A percentile compares a stretch with the other conserved stretches of the same genome.
phyloP scores from a whole-genome alignment of 1,140 invertebrate genomes.

The Patella vulgata region DNA sequence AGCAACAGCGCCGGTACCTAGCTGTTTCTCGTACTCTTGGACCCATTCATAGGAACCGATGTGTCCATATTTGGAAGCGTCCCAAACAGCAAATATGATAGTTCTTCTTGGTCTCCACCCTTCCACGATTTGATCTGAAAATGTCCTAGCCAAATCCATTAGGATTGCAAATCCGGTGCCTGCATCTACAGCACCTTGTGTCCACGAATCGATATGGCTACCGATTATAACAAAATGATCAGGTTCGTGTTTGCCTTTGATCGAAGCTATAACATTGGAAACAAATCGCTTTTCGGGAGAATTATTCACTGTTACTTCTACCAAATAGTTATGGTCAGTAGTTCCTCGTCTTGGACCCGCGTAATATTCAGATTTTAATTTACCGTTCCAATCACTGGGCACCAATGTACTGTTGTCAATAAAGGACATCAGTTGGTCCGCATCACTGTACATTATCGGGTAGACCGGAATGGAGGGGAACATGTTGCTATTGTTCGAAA shows the following conservation, averaged over 20 bases:
- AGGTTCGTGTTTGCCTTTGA: slow-evolving; percentile 66
- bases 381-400: too few species aligned
- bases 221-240: slow-evolving; percentile 73
- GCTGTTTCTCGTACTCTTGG: slow-evolving; percentile 56
- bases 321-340: not conserved
- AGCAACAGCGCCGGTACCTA: slow-evolving; percentile 50
- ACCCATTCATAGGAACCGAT: slow-evolving; percentile 63
- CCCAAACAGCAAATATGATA: slow-evolving; percentile 63
- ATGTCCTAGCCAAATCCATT: slow-evolving; percentile 70
- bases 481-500: slow-evolving; percentile 15
- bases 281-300: slow-evolving; percentile 54
- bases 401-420: too few species aligned
- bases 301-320: slow-evolving; percentile 58
- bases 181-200: slow-evolving; percentile 71
- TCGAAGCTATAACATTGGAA: slow-evolving; percentile 69
- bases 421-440: slow-evolving; percentile 48
- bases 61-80: slow-evolving; percentile 62
- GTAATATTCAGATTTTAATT: too few species aligned
- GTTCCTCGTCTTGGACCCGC: too few species aligned
- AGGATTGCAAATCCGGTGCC: slow-evolving; percentile 70
- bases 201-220: slow-evolving; percentile 74
- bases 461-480: slow-evolving; percentile 65
- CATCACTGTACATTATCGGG: slow-evolving; percentile 67
- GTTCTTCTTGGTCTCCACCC: slow-evolving; percentile 59
- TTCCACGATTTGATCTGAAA: slow-evolving; percentile 50